phyloP scores from a whole-genome alignment of 2,888 invertebrate genomes.

The Lydus trimaculatus region DNA sequence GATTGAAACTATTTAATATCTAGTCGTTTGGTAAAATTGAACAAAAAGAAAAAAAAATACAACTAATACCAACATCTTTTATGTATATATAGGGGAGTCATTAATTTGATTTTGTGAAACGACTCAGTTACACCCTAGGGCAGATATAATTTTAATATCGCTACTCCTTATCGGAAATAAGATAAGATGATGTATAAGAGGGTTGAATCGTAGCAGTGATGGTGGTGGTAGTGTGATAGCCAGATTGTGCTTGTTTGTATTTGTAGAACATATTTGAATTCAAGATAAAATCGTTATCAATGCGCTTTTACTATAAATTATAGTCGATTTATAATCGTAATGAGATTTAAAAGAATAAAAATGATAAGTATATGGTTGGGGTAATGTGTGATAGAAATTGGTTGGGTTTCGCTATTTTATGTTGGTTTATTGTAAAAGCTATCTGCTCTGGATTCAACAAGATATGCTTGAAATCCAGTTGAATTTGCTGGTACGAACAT shows the following conservation, averaged over 20 bases:
- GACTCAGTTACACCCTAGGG: conserved; percentile 15
- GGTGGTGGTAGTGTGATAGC: conserved; percentile 15
- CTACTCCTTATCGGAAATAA: conserved; percentile 15
- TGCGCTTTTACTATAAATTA: background rate
- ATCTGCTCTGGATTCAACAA: background rate
- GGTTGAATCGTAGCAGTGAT: background rate
- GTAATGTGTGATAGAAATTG: too few species aligned
- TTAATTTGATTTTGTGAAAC: conserved; percentile 11
- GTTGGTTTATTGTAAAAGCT: too few species aligned
- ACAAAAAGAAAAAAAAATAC: background rate
- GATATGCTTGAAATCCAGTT: background rate
- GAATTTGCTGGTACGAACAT: background rate
- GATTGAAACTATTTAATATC: background rate
- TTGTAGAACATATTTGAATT: conserved; percentile 14
- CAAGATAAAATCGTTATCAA: conserved; percentile 17
- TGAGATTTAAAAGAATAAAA: background rate
- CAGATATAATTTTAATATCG: conserved; percentile 29
- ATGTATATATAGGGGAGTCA: conserved; percentile 7
- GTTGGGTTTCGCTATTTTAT: too few species aligned
- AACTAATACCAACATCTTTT: background rate
- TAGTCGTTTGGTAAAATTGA: conserved; percentile 13
- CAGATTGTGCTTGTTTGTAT: conserved; percentile 10
- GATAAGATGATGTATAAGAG: conserved; percentile 5
- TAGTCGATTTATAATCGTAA: background rate
- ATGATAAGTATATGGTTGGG: too few species aligned